phyloP scores from a whole-genome alignment of 2,113 vertebrate genomes.

The Indri indri region DNA sequence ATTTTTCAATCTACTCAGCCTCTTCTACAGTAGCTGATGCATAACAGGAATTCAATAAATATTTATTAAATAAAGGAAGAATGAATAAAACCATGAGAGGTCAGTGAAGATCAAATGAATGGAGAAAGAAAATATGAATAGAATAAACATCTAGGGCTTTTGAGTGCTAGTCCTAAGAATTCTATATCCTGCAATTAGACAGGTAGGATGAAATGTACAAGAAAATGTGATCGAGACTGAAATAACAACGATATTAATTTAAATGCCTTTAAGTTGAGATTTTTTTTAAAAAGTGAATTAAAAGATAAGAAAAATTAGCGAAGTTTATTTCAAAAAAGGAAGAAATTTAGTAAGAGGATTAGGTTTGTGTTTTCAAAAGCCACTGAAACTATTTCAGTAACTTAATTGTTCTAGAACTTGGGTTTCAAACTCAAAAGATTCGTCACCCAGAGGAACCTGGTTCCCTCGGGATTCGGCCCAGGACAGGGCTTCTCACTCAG shows the following conservation, averaged over 20 bases:
- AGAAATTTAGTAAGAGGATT: not conserved
- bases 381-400: not conserved
- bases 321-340: not conserved
- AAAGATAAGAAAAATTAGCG: not conserved
- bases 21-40: not conserved
- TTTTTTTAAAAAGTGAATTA: not conserved
- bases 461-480: not conserved
- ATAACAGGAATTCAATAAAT: not conserved
- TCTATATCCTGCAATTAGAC: not conserved
- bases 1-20: not conserved
- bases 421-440: not conserved
- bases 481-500: not conserved
- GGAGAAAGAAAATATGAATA: not conserved
- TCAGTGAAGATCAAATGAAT: not conserved
- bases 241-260: not conserved
- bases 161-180: not conserved
- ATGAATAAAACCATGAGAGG: not conserved
- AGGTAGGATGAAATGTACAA: not conserved
- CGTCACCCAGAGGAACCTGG: not conserved
- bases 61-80: slow-evolving; percentile 24
- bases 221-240: not conserved
- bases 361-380: not conserved
- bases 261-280: not conserved
- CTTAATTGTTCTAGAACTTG: not conserved
- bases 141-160: not conserved